Percentiles rank a stretch among this genome's conserved stretches.
These are phyloP conservation scores for Hirundo rustica DNA, from an alignment of 2,797 vertebrate genomes.

Conservation along the genomic window DNA sequence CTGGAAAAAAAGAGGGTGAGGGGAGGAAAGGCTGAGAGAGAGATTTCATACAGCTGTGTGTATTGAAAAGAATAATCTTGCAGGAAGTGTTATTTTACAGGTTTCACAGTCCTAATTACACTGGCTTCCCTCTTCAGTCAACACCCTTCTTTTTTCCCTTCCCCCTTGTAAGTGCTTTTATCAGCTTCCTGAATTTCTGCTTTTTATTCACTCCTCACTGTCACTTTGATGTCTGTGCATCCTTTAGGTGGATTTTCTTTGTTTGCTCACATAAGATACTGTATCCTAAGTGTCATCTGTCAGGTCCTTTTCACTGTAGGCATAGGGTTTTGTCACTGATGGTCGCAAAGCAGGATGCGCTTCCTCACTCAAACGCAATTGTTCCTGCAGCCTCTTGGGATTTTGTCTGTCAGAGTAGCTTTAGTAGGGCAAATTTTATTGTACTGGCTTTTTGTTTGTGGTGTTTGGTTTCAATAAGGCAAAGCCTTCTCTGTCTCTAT, in stretches of 20 bases:
- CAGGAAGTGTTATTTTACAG: not conserved
- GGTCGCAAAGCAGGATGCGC: not conserved
- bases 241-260: slow-evolving; percentile 25
- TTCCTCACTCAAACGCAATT: not conserved
- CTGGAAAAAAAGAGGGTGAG: not conserved
- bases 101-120: not conserved
- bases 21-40: not conserved
- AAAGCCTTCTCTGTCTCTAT: not conserved
- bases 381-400: not conserved
- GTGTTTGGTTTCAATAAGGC: not conserved
- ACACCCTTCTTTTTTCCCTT: not conserved
- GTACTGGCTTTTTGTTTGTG: not conserved
- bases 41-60: not conserved
- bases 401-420: not conserved
- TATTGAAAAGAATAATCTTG: not conserved
- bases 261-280: slow-evolving; percentile 10
- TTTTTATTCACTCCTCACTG: slow-evolving; percentile 14
- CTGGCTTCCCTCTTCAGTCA: slow-evolving; percentile 21
- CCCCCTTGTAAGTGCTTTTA: not conserved
- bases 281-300: slow-evolving; percentile 34
- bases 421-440: not conserved
- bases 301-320: not conserved
- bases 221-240: slow-evolving; percentile 30
- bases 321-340: not conserved
- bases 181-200: slow-evolving; percentile 41